Base-by-base conservation (phyloP, 2,888 invertebrate genomes). In the Agonopterix subpropinquella region DNA sequence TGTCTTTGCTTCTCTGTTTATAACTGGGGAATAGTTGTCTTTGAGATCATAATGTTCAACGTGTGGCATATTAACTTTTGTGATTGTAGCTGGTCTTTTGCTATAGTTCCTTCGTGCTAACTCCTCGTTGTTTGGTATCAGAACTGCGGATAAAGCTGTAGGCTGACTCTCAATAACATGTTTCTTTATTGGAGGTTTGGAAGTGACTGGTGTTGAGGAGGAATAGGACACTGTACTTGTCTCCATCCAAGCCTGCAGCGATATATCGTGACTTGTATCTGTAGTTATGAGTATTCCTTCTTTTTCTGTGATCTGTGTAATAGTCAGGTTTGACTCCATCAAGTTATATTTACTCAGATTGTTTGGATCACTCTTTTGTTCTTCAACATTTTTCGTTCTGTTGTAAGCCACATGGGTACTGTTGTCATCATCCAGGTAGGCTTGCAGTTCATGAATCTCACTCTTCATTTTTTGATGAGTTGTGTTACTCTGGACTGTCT, bases 121-220 rank as follows among this genome's bases (percentile, higher is more conserved):
- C 47, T 86, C 84, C 53, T 80, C 79, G 70, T 67, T 73, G 11
- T 90, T 92, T 36, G 93, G 93, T 45, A 91, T 80, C 44, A 93
- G 69, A 35, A 93, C 78, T 15, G 92, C 91, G 18, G 93, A 92
- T 13, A 92, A 71, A 15, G 93, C 90, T 63, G 89, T 86, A 44
- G 88, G 78, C 54, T 69, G 78, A 54, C 61, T 72, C 39, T 81
- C 80, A 54, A 79, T 67, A 54, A 78, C 67, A 54, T 78, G 74
- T 55, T 82, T 80, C 51, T 74, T 80, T 41, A 70, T 73, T 49
- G 72, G 69, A 53, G 77, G 72, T 53, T 77, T 81, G 41, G 76
- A 61, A 48, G 77, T 77, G 3, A 74, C 62, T 47, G 67, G 54
- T 51, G 68, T 63, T 15, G 73, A 67, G 51, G 64, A 59, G 36